Evolutionary conservation across 2,888 invertebrate genomes (phyloP), one percentile per base, ranked within the genome.

Genomic region (Tanypteryx hageni): DNA sequence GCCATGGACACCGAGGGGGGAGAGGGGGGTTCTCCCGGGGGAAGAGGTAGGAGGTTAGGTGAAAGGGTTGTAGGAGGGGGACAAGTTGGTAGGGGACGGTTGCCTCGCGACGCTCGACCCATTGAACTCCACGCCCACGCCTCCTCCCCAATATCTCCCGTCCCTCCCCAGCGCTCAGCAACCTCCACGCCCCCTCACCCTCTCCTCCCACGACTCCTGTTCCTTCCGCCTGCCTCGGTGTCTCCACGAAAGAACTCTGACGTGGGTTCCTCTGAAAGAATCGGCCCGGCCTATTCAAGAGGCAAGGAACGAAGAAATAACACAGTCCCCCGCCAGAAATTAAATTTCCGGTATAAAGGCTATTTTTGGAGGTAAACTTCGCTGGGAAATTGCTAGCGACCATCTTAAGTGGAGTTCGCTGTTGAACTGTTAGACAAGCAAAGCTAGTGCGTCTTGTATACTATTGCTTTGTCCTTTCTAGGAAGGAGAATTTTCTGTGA

Each of bases 321-420:
- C 89, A 89, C 64, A 44, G 61, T 64, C 89, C 89, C 89, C 64
- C 61, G 86, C 31, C 44, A 89, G 89, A 89, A 89, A 89, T 89
- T 89, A 89, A 89, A 89, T 89, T 89, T 89, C 89, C 89, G 89
- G 89, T 64, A 89, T 89, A 89, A 89, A 89, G 89, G 64, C 64
- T 89, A 64, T 64, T 89, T 89, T 83, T 83, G 14, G 83, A 57
- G 44, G 56, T n/a, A 83, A 83, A 83, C 83, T 56, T 89, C 44
- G 89, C 64, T 89, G 89, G 61, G 89, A 89, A 89, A 89, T 89
- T 64, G 68, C 59, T 89, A 61, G 89, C 31, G 89, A 31, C 89
- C 89, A 64, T 89, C 89, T 56, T 64, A 44, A 44, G 89, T 44
- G 44, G 64, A 16, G 89, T 68, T 61, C 89, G 89, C 89, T 89